A percentile compares a stretch with the other conserved stretches of the same genome.
Evolutionary conservation across 2,113 vertebrate species (phyloP).

Genomic region (Eptatretus burgeri): DNA sequence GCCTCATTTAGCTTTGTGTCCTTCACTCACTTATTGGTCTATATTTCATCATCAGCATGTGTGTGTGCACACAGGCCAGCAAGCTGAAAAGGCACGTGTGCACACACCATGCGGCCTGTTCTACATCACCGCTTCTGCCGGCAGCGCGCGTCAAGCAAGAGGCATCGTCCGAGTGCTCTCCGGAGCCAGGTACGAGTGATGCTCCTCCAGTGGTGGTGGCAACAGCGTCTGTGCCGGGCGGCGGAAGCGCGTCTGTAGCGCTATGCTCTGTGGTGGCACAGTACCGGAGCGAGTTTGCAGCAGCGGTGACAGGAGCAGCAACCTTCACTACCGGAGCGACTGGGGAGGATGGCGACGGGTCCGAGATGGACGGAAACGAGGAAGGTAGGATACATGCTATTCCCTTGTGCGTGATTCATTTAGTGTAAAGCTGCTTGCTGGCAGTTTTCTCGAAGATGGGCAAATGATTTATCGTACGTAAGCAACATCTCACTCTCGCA

Average conservation of each 20-base stretch:
- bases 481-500: no score
- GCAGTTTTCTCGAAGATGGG: no score
- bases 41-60: no score
- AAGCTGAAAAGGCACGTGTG: conserved; percentile 2
- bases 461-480: no score
- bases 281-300: conserved; percentile 1
- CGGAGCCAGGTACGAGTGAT: neutral
- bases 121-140: neutral
- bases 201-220: neutral
- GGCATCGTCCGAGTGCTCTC: neutral
- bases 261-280: conserved; percentile 4
- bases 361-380: neutral
- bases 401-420: no score
- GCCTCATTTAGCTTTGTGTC: no score
- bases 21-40: no score
- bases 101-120: neutral
- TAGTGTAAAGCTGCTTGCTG: no score
- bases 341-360: neutral
- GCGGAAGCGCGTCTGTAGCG: neutral
- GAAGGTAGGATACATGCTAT: neutral
- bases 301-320: neutral
- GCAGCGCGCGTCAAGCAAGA: neutral
- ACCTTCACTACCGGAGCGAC: neutral
- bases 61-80: neutral
- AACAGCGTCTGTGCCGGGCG: no score